A percentile compares a stretch with the other conserved stretches of the same genome.
Evolutionary conservation across 2,797 vertebrate species (phyloP).

Genomic region (Halcyon leucocephala): DNA sequence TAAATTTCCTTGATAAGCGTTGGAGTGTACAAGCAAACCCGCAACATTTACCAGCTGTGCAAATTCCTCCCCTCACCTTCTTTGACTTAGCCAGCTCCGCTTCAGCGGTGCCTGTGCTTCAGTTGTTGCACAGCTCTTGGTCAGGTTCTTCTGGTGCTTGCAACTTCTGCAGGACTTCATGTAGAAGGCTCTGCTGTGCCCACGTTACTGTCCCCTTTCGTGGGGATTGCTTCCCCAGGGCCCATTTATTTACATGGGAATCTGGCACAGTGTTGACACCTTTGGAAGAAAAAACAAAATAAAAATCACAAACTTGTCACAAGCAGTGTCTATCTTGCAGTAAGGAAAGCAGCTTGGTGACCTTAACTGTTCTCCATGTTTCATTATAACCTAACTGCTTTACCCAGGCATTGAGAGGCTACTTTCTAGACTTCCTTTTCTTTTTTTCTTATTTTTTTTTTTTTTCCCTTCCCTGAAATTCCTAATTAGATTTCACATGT

Average conservation of each 20-base stretch:
- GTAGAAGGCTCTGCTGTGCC: not conserved
- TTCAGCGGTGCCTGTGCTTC: not conserved
- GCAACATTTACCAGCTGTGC: not conserved
- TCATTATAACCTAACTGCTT: not conserved
- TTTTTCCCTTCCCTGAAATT: not conserved
- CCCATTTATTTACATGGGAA: not conserved
- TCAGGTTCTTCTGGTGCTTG: not conserved
- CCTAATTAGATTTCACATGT: constrained; percentile 44
- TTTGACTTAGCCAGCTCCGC: not conserved
- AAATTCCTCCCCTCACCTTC: not conserved
- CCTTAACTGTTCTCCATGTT: not conserved
- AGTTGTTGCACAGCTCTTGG: not conserved
- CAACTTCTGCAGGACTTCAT: not conserved
- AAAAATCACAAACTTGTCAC: not conserved
- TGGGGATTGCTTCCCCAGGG: not conserved
- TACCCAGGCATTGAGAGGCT: not conserved
- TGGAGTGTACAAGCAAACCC: not conserved
- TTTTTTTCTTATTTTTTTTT: too few relatives aligned
- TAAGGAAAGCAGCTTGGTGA: not conserved
- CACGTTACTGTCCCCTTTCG: not conserved
- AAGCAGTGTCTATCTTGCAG: not conserved
- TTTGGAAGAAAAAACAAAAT: not conserved
- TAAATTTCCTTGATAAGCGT: not conserved
- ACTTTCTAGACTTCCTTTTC: not conserved
- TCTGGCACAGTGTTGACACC: not conserved